Base-by-base conservation (phyloP, 92 coral and sea anemone species). In the Epizoanthus rinbou region DNA sequence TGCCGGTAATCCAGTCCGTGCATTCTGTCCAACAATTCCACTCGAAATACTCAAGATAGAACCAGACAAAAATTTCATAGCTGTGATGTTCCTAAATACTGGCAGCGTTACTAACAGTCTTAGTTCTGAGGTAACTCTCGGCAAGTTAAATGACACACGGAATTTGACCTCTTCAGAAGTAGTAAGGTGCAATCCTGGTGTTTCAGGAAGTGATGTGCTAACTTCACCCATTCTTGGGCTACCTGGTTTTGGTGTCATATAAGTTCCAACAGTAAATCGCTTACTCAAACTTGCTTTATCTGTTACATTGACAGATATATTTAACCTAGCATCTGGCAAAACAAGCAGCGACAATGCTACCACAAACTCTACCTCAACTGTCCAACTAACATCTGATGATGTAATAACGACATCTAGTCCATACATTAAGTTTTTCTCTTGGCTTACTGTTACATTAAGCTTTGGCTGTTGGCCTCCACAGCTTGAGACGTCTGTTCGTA, bases 351-450 rank as follows among this genome's bases (percentile, higher is more conserved):
- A 88, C 3, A 96, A 91, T 57, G 64, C 60, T 17, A 85, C 73
- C 31, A 23, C 62, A 33, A 91, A 83, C 25, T 85, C 54, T 17
- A 90, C 62, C 23, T 81, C 65, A 22, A 85, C 82, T 16, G 88
- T 90, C 99, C 99, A 96, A 52, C 89, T 89, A 41, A 91, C 85
- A 89, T 93, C 86, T 10, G 90, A 88, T 11, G 91, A 85, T 65
- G 86, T 23, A 54, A 89, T 66, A 35, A 86, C 59, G 37, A 93
- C 41, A 19, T 58, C 28, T 6, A 80, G 43, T 16, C n/a, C 54
- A 78, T 78, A 60, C 14, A 85, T 53, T 5, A 15, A 69, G 68
- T 11, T 41, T 43, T 66, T 62, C 8, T 18, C 6, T 57, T 58
- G 33, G 62, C 43, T 11, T 18, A 83, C 73, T 9, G 63, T 74